These are phyloP conservation scores for Telenomus remus DNA, from an alignment of 1,140 invertebrate species.

Conservation along the genomic window DNA sequence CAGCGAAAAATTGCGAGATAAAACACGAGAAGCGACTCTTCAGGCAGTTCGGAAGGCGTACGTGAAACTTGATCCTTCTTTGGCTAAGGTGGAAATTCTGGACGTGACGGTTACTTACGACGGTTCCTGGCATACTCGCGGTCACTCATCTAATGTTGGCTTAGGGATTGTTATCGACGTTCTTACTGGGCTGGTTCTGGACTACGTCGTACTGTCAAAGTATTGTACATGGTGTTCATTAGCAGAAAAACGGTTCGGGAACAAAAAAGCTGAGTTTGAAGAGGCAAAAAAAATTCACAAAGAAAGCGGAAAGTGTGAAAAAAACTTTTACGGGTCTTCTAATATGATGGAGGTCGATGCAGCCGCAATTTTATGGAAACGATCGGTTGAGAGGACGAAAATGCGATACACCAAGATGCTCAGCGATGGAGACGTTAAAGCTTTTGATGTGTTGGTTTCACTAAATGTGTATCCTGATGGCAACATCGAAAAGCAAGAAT, in stretches of 20 bases:
- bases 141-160: slow-evolving; percentile 29
- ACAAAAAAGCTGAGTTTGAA: slow-evolving; percentile 5
- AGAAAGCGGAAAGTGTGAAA: not conserved
- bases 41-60: slow-evolving; percentile 4
- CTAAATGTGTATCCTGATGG: not conserved
- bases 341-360: not conserved
- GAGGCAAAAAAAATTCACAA: not conserved
- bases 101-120: slow-evolving; percentile 21
- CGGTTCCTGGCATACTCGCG: slow-evolving; percentile 35
- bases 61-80: slow-evolving; percentile 4
- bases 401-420: slow-evolving; percentile 1
- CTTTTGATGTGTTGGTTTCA: slow-evolving; percentile 1
- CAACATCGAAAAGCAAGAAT: not conserved
- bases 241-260: not conserved
- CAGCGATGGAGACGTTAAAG: slow-evolving; percentile 2
- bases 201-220: slow-evolving; percentile 30
- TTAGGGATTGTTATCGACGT: slow-evolving; percentile 28
- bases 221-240: slow-evolving; percentile 2
- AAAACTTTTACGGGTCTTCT: not conserved
- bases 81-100: not conserved
- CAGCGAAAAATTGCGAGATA: slow-evolving; percentile 4
- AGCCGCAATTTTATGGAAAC: not conserved
- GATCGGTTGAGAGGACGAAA: slow-evolving; percentile 1
- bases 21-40: slow-evolving; percentile 1
- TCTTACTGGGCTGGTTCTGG: slow-evolving; percentile 22